Evolutionary conservation across 2,113 vertebrate species (phyloP), one percentile per base, ranked within the genome.

Genomic region (Lophius piscatorius): DNA sequence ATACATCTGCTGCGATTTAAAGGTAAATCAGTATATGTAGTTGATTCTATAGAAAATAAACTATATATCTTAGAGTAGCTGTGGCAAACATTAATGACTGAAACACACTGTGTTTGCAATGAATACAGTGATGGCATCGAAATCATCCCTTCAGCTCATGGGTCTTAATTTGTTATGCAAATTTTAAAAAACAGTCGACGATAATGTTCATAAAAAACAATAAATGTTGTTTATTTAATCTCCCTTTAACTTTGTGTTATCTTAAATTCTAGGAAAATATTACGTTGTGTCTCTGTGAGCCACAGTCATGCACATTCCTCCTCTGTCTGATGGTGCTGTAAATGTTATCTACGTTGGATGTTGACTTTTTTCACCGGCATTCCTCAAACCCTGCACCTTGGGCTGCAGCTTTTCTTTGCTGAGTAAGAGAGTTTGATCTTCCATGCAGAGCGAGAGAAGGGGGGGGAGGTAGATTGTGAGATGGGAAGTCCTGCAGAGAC

Each of bases 291-390:
- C 18, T 18, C 18, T 34, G 40, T 41, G 45, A 34, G 29, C 4
- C 4, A 23, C 47, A 20, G 12, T 46, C 8, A 36, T 1, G 3
- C 23, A 50, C 54, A 74, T 76, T 76, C 65, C 38, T 46, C 18
- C 9, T 58, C 46, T 75, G 82, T 85, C 80, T 71, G 69, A 69
- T 76, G 45, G 4, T 21, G 23, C 60, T 70, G 46, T 21, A 51
- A 39, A 66, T 40, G 29, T 46, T 50, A 42, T 54, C 41, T 63
- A 21, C 38, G 18, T 40, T 47, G 21, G 54, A 51, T 4, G 38
- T 56, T 35, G 23, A 33, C 6, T 28, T 21, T 22, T 52, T 67
- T 46, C n/a, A 35, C 42, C 57, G 71, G 68, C 44, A 20, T 45
- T 35, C n/a, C 35, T 33, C 1, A 9, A 77, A 33, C 23, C 20